Evolutionary conservation across 2,888 invertebrate genomes (phyloP).

Genomic region (Mactromeris polynyma): DNA sequence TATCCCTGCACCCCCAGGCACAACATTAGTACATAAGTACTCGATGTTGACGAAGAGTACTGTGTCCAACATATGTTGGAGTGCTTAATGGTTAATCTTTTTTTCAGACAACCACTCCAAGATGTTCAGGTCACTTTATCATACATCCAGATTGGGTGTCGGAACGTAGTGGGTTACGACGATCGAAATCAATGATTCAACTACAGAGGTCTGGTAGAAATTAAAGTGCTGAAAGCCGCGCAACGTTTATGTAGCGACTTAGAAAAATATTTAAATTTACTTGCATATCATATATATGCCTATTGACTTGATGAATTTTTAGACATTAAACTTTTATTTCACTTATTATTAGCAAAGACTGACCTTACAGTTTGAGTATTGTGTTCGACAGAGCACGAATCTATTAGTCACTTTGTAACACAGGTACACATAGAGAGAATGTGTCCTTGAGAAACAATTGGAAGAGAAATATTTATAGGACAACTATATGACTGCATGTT

Average conservation of each 20-base stretch:
- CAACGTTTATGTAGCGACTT: not conserved
- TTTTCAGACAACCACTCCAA: conserved; percentile 76
- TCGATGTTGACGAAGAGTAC: too few species aligned
- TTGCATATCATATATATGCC: not conserved
- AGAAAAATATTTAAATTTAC: not conserved
- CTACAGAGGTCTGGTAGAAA: not conserved
- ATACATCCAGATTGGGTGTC: conserved; percentile 83
- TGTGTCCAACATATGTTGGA: too few species aligned
- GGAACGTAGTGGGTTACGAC: conserved; percentile 63
- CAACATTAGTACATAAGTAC: too few species aligned
- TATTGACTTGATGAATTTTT: not conserved
- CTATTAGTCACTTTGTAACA: too few species aligned
- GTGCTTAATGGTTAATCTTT: not conserved
- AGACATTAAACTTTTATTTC: too few species aligned
- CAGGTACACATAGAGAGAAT: too few species aligned
- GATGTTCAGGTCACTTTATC: conserved; percentile 76
- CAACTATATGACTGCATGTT: not conserved
- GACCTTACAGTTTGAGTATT: not conserved
- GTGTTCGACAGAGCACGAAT: not conserved
- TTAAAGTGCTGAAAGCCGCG: not conserved
- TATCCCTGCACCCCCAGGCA: too few species aligned
- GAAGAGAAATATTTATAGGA: not conserved
- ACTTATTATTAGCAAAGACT: too few species aligned
- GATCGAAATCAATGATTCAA: conserved; percentile 61
- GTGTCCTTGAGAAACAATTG: not conserved